Percentiles rank a stretch among this genome's conserved stretches.
phyloP scores from a whole-genome alignment of 2,888 invertebrate genomes.

The Herminia tarsipennalis region DNA sequence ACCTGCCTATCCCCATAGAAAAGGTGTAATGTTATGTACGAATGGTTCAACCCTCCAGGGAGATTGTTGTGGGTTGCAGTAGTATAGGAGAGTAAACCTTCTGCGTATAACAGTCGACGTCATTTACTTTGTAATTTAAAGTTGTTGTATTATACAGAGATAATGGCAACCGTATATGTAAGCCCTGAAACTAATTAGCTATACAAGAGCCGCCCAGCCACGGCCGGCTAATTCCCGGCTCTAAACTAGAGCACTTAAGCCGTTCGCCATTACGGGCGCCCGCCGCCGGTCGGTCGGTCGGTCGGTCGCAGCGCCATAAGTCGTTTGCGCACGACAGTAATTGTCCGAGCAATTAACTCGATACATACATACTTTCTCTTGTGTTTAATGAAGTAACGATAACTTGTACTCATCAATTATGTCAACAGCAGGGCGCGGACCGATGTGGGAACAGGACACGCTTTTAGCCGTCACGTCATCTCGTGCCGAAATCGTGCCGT shows the following conservation, averaged over 20 bases:
- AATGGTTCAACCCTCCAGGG: too few relatives aligned
- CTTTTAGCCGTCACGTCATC: too few relatives aligned
- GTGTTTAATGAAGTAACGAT: conserved; percentile 28
- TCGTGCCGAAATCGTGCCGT: too few relatives aligned
- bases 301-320: not conserved
- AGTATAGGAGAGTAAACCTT: too few relatives aligned
- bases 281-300: too few relatives aligned
- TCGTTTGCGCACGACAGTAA: conserved; percentile 8
- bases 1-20: too few relatives aligned
- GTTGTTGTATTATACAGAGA: not conserved
- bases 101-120: not conserved
- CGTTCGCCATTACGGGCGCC: conserved; percentile 5
- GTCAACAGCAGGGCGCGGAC: conserved; percentile 21
- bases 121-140: not conserved
- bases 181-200: conserved; percentile 9
- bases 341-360: conserved; percentile 18
- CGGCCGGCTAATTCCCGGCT: conserved; percentile 8
- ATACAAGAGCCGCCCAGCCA: not conserved
- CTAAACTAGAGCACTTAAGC: conserved; percentile 9
- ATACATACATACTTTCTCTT: conserved; percentile 22
- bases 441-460: too few relatives aligned
- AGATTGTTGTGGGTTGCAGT: too few relatives aligned
- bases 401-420: conserved; percentile 35
- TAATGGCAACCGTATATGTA: conserved; percentile 4
- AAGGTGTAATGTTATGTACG: too few relatives aligned